phyloP scores from a whole-genome alignment of 2,888 invertebrate genomes.

The Dichetophora obliterata region DNA sequence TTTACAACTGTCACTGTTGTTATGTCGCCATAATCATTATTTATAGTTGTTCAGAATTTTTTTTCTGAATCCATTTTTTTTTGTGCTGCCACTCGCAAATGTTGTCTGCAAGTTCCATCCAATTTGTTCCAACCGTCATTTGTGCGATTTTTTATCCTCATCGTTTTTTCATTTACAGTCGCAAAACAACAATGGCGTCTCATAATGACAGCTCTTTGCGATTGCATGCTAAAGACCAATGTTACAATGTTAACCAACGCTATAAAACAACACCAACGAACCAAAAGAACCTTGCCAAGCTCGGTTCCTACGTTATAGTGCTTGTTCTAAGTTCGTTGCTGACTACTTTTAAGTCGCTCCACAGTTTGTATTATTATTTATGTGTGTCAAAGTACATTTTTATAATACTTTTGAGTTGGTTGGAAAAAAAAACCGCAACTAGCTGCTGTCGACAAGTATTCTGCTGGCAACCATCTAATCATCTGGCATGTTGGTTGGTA shows the following conservation, averaged over 20 bases:
- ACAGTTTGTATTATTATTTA: neutral
- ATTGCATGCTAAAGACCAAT: neutral
- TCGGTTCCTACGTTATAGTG: neutral
- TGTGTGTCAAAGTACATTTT: conserved; percentile 34
- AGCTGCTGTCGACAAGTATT: neutral
- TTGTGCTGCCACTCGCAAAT: neutral
- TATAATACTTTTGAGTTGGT: conserved; percentile 1
- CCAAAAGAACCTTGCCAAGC: neutral
- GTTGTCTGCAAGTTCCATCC: neutral
- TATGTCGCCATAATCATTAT: neutral
- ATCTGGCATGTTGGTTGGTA: neutral
- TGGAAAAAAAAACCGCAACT: neutral
- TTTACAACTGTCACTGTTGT: neutral
- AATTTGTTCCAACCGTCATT: neutral
- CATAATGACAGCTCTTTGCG: neutral
- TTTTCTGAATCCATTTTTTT: neutral
- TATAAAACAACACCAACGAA: neutral
- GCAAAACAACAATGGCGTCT: neutral
- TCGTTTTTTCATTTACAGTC: neutral
- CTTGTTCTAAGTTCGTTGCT: neutral
- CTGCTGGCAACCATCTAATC: neutral
- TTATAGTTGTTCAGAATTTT: neutral
- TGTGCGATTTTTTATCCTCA: neutral
- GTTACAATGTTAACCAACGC: neutral
- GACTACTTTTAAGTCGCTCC: neutral